A percentile compares a stretch with the other conserved stretches of the same genome.
phyloP scores from a whole-genome alignment of 2,888 invertebrate species.

The Agrilus cyanescens region DNA sequence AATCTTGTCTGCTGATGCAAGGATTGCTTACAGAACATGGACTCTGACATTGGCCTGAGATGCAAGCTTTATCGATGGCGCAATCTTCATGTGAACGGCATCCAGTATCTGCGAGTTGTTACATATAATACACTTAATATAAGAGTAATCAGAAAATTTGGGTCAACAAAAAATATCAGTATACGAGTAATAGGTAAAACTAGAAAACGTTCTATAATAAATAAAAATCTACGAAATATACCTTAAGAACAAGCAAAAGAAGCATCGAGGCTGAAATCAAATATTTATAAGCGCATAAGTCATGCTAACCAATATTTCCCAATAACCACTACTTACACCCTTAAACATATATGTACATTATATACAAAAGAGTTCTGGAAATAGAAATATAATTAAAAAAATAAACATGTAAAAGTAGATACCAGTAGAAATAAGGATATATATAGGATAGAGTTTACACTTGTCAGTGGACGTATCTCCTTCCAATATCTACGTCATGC shows the following conservation, averaged over 20 bases:
- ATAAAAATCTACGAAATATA: slow-evolving; percentile 7
- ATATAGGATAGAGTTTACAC: no score
- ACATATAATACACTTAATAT: slow-evolving; percentile 16
- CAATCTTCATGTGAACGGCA: slow-evolving; percentile 75
- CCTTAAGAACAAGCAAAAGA: slow-evolving; percentile 5
- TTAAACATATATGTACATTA: no score
- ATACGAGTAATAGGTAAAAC: neutral
- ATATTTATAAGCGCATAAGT: no score
- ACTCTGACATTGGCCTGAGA: slow-evolving; percentile 67
- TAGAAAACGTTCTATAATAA: slow-evolving; percentile 11
- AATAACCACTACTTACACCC: no score
- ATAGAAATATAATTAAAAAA: no score
- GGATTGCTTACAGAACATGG: slow-evolving; percentile 68
- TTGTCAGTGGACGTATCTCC: no score
- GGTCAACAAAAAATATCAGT: slow-evolving; percentile 7
- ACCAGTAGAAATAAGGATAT: no score
- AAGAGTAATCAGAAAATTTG: slow-evolving; percentile 11
- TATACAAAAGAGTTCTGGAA: no score
- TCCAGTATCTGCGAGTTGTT: slow-evolving; percentile 50
- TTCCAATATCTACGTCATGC: no score
- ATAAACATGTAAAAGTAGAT: no score
- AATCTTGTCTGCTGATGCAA: slow-evolving; percentile 63
- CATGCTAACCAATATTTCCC: no score
- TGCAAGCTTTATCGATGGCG: slow-evolving; percentile 63
- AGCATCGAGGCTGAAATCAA: no score